These are phyloP conservation scores for Theristus sp. DNA, from an alignment of 2,888 invertebrate genomes.

Conservation along the genomic window DNA sequence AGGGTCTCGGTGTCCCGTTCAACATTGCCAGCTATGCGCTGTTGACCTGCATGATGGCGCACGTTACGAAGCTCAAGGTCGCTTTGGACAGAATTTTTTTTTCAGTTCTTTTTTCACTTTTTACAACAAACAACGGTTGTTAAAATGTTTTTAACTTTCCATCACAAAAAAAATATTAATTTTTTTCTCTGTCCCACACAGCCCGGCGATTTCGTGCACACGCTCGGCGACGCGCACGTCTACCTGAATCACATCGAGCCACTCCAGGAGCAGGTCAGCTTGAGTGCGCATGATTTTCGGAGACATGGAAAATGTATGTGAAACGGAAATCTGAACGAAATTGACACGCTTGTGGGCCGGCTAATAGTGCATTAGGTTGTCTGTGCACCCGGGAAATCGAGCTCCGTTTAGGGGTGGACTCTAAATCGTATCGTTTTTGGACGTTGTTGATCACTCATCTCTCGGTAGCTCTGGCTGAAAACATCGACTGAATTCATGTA, in stretches of 20 bases:
- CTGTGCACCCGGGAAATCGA: too few relatives aligned
- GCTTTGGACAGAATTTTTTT: too few relatives aligned
- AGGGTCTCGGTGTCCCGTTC: conserved; percentile 78
- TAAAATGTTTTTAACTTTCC: neutral
- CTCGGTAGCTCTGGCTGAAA: too few relatives aligned
- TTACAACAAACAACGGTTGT: too few relatives aligned
- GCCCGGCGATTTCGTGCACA: conserved; percentile 82
- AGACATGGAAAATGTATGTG: too few relatives aligned
- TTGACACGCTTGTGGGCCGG: too few relatives aligned
- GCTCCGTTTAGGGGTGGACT: too few relatives aligned
- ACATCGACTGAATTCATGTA: neutral
- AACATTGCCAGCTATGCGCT: conserved; percentile 91
- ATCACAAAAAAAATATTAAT: neutral
- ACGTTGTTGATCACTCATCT: too few relatives aligned
- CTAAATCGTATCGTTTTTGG: too few relatives aligned
- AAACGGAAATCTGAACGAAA: too few relatives aligned
- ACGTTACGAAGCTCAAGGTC: conserved; percentile 70
- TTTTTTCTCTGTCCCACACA: conserved; percentile 23
- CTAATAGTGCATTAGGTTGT: too few relatives aligned
- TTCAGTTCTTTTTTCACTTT: conserved; percentile 12
- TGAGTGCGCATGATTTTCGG: too few relatives aligned
- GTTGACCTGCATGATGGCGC: conserved; percentile 83
- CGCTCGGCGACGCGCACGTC: conserved; percentile 83
- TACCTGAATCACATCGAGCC: conserved; percentile 74
- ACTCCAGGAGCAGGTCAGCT: conserved; percentile 54